A percentile compares a stretch with the other conserved stretches of the same genome.
Evolutionary conservation across 2,888 invertebrate genomes (phyloP).

Genomic region (Noctua janthina): DNA sequence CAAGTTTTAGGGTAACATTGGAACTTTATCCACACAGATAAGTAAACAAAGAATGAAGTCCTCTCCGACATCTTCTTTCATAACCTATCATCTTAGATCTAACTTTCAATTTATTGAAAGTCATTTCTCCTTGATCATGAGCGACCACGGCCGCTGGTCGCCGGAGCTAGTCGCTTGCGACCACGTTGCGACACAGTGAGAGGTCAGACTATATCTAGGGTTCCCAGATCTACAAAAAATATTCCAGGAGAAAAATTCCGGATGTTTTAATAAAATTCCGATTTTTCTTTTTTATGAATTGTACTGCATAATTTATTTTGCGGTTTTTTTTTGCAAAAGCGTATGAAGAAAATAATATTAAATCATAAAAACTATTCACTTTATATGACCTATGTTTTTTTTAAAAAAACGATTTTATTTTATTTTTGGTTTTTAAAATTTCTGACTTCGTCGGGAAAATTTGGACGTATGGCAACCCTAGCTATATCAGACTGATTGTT

Average conservation of each 20-base stretch:
- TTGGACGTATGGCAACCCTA: background rate
- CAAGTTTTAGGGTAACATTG: background rate
- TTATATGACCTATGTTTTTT: background rate
- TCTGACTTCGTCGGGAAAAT: background rate
- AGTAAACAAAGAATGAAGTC: background rate
- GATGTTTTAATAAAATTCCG: background rate
- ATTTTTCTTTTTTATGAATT: background rate
- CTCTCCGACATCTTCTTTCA: constrained; percentile 10
- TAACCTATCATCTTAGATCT: constrained; percentile 23
- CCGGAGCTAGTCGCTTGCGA: constrained; percentile 30
- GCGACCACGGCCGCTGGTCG: constrained; percentile 40
- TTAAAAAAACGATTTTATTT: background rate
- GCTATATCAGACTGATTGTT: constrained; percentile 23
- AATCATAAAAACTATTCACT: background rate
- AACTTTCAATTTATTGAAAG: constrained; percentile 66
- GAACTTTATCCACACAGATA: background rate
- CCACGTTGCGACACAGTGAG: constrained; percentile 56
- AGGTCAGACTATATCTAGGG: constrained; percentile 54
- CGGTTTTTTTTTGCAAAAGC: background rate
- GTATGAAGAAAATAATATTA: background rate
- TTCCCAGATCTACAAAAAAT: background rate
- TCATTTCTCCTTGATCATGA: constrained; percentile 63
- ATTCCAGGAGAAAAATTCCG: background rate
- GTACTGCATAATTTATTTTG: background rate
- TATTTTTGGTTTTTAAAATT: background rate